phyloP scores from a whole-genome alignment of 2,888 invertebrate genomes.

The Phalera bucephala region DNA sequence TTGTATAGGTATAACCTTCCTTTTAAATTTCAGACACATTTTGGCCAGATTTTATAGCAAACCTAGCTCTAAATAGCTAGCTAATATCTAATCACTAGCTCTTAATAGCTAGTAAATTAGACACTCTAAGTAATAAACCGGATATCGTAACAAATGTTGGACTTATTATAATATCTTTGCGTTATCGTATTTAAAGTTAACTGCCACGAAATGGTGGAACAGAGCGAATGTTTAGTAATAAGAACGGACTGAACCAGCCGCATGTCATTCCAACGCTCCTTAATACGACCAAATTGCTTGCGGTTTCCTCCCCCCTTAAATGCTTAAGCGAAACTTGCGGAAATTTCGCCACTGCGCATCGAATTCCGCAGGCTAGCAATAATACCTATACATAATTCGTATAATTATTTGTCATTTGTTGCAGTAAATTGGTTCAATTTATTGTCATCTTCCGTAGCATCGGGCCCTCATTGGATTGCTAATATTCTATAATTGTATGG shows the following conservation, averaged over 20 bases:
- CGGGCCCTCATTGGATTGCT: constrained; percentile 32
- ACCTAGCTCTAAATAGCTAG: too few relatives aligned
- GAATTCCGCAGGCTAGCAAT: too few relatives aligned
- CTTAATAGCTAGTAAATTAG: too few relatives aligned
- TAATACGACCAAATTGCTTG: constrained; percentile 56
- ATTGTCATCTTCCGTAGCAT: constrained; percentile 53
- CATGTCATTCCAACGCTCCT: constrained; percentile 54
- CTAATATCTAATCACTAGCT: too few relatives aligned
- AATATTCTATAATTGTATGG: too few relatives aligned
- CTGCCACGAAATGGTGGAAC: constrained; percentile 38
- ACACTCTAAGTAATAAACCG: too few relatives aligned
- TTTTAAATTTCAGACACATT: too few relatives aligned
- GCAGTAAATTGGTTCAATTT: constrained; percentile 45
- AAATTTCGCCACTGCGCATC: constrained; percentile 42
- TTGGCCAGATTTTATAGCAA: too few relatives aligned
- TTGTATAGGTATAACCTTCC: too few relatives aligned
- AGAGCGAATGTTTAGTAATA: constrained; percentile 38
- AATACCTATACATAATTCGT: constrained; percentile 48
- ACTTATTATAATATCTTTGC: too few relatives aligned
- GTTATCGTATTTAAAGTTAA: constrained; percentile 29
- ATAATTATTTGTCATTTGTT: constrained; percentile 54
- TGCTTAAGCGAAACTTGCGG: constrained; percentile 41
- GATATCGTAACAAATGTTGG: too few relatives aligned
- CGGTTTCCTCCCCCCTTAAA: constrained; percentile 43
- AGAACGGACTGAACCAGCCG: constrained; percentile 45